Base-by-base conservation (phyloP, 2,113 vertebrate species). In the Psittacara wagleri region DNA sequence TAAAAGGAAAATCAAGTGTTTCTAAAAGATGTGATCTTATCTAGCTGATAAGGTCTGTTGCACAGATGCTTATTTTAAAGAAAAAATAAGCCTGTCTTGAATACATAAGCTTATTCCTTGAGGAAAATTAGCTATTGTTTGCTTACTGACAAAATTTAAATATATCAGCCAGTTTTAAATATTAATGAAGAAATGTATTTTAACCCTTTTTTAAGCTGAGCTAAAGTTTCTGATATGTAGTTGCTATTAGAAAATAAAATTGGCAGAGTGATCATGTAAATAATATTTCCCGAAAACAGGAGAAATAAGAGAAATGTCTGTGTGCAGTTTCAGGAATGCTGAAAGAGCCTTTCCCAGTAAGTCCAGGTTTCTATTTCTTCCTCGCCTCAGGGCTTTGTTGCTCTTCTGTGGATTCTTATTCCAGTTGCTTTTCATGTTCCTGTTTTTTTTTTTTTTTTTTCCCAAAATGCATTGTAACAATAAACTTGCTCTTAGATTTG, bases 41-140 rank as follows among this genome's bases (percentile, higher is more conserved):
- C 41, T 75, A 35, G 19, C n/a, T 77, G 43, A 64, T 33, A 33
- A 57, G 31, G 31, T 11, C 11, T 63, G 15, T 37, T 75, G 13
- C 23, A 64, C 1, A 1, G 27, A 75, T 6, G 1, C 2, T 64
- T 75, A 35, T 35, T 72, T 0, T 1, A 86, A 80, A 80, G 11
- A 59, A 57, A 52, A 44, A 27, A n/a, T 1, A 79, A 76, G 67
- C 57, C 6, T 3, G 23, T n/a, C 33, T 46, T 57, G 11, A 86
- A 67, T 31, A 39, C 2, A 46, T 28, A 78, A 63, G 5, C 3
- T 24, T 44, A 25, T 70, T 91, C 49, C 22, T 67, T 31, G 2
- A 44, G 39, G 15, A 78, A 91, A 48, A 27, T 13, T 19, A 54
- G 4, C 1, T 63, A 17, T 16, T n/a, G 2, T 43, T 78, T 82